phyloP scores from a whole-genome alignment of 1,140 invertebrate genomes.

The Galendromus occidentalis region DNA sequence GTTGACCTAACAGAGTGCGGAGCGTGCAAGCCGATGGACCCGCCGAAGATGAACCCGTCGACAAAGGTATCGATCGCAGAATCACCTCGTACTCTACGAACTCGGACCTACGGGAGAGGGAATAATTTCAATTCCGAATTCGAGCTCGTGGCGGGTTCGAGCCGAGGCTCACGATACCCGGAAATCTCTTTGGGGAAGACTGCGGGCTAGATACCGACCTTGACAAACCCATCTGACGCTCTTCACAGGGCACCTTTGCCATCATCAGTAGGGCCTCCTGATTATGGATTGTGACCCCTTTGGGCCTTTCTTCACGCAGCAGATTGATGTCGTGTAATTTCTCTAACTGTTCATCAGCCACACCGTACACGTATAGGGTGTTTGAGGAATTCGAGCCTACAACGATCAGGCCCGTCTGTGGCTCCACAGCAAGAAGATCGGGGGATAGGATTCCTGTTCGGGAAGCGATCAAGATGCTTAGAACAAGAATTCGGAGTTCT shows the following conservation, averaged over 20 bases:
- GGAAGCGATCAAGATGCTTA: no score
- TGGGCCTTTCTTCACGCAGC: neutral
- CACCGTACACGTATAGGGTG: constrained; percentile 7
- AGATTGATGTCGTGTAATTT: constrained; percentile 6
- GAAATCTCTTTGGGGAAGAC: no score
- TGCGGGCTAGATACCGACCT: no score
- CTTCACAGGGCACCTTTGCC: neutral
- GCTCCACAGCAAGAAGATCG: neutral
- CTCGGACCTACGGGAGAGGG: neutral
- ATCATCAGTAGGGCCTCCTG: constrained; percentile 10
- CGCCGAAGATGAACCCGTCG: constrained; percentile 1
- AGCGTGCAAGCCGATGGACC: neutral
- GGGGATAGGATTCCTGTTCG: constrained; percentile 3
- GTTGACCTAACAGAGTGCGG: constrained; percentile 6
- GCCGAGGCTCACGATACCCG: no score
- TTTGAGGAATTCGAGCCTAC: constrained; percentile 2
- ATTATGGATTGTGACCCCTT: constrained; percentile 7
- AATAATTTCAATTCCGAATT: neutral
- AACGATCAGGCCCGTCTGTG: constrained; percentile 1
- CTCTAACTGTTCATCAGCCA: constrained; percentile 9
- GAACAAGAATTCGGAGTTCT: no score
- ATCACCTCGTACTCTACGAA: constrained; percentile 9
- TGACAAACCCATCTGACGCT: no score
- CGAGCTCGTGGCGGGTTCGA: no score
- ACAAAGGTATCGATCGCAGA: constrained; percentile 4